These are phyloP conservation scores for Scelioninae gen. 2 DNA, from an alignment of 2,888 invertebrate genomes.

Conservation along the genomic window DNA sequence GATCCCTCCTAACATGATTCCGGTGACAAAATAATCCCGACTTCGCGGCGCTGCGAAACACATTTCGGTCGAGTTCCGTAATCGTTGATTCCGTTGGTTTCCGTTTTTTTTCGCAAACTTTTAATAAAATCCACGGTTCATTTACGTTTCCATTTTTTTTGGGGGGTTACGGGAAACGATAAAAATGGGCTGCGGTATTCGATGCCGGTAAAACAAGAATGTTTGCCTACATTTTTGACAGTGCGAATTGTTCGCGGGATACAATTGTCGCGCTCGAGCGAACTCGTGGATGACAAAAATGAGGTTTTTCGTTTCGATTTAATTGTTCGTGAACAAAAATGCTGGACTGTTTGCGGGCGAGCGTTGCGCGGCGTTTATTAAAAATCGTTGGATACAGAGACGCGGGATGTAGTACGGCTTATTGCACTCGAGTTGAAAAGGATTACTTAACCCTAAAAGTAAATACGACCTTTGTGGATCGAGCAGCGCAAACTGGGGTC, in stretches of 20 bases:
- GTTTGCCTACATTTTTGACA: slow-evolving; percentile 6
- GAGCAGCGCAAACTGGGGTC: slow-evolving; percentile 28
- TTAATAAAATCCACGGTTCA: too few relatives aligned
- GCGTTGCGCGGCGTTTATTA: slow-evolving; percentile 27
- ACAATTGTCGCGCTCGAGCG: slow-evolving; percentile 15
- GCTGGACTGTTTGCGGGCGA: slow-evolving; percentile 11
- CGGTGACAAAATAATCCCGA: slow-evolving; percentile 46
- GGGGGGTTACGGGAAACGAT: slow-evolving; percentile 28
- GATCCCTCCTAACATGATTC: slow-evolving; percentile 44
- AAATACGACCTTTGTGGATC: slow-evolving; percentile 32
- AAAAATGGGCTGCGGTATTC: slow-evolving; percentile 29
- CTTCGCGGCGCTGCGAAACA: slow-evolving; percentile 33
- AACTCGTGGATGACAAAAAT: slow-evolving; percentile 15
- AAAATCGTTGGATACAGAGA: slow-evolving; percentile 13
- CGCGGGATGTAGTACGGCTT: slow-evolving; percentile 31
- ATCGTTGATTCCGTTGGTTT: too few relatives aligned
- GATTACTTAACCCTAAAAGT: slow-evolving; percentile 46
- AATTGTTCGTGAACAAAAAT: slow-evolving; percentile 35
- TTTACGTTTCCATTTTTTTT: too few relatives aligned
- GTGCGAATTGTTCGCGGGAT: slow-evolving; percentile 13
- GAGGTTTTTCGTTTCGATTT: slow-evolving; percentile 17
- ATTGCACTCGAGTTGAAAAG: slow-evolving; percentile 35
- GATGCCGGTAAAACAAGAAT: slow-evolving; percentile 33
- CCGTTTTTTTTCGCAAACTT: too few relatives aligned
- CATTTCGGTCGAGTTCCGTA: slow-evolving; percentile 29